Base-by-base conservation (phyloP, 2,797 vertebrate species). In the Triplophysa bombifrons region DNA sequence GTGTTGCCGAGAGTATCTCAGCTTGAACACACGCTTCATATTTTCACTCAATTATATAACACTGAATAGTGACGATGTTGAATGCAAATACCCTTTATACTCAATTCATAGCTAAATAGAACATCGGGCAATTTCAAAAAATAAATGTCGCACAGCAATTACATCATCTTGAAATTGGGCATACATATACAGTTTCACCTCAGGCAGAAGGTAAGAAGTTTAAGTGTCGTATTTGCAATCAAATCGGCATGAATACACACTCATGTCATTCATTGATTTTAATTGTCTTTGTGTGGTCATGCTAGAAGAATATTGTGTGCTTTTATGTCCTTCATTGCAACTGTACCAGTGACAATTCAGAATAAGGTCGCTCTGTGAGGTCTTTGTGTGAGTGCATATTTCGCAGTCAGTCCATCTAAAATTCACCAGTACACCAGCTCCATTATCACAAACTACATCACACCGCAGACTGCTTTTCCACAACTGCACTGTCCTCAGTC, bases 21-120 rank as follows among this genome's bases (percentile, higher is more conserved):
- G 72, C 20, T 72, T 41, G 1, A 75, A 80, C 76, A 83, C 77
- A 82, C 72, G 67, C 61, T 75, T 76, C 79, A 73, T 80, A 51
- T 79, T 83, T 67, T 74, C 77, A 80, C 77, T 74, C 73, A 79
- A 80, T 46, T 83, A 75, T 34, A 73, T 81, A 85, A 82, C 67
- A 84, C 73, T 76, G 60, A 78, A 70, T 55, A 78, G 41, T 81
- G 61, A 84, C 69, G 69, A 64, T 64, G 82, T 80, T 80, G 78
- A 78, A 72, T 46, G 64, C 16, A 69, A 69, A 30, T 70, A 20
- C 72, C 75, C 65, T 70, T 30, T 44, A 72, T 66, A 65, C 13
- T 72, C 16, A 80, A 76, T 71, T 51, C 20, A 51, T 72, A 78
- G 65, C 53, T 72, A 76, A 82, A 70, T 65, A 9, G 20, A 78